These are phyloP conservation scores for Petrocephalus schoutedeni DNA, from an alignment of 2,797 vertebrate species.

Conservation along the genomic window DNA sequence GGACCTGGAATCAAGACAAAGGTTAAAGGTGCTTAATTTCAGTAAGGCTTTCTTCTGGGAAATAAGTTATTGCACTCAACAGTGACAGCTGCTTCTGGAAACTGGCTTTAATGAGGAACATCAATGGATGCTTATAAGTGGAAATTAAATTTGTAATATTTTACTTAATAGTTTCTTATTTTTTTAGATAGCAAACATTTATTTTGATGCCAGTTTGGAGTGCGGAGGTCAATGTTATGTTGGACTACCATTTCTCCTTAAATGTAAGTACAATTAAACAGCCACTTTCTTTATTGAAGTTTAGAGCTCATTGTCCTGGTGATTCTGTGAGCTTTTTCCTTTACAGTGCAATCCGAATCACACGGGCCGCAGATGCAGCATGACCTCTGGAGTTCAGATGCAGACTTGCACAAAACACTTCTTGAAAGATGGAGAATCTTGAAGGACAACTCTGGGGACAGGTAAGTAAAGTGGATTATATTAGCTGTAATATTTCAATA, in stretches of 20 bases:
- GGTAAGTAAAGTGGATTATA: slow-evolving; percentile 56
- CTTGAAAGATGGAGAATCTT: slow-evolving; percentile 83
- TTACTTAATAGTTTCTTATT: neutral
- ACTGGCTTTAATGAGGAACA: neutral
- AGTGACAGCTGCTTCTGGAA: neutral
- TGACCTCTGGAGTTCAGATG: slow-evolving; percentile 87
- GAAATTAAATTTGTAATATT: neutral
- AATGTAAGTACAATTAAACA: slow-evolving; percentile 72
- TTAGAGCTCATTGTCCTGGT: neutral
- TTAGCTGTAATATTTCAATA: neutral
- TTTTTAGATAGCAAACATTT: slow-evolving; percentile 95
- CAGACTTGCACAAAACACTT: slow-evolving; percentile 85
- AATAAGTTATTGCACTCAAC: neutral
- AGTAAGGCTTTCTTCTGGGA: neutral
- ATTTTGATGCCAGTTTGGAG: slow-evolving; percentile 90
- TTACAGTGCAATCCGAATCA: slow-evolving; percentile 76
- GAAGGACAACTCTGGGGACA: slow-evolving; percentile 73
- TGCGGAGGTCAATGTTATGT: slow-evolving; percentile 94
- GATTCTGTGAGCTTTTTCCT: slow-evolving; percentile 17
- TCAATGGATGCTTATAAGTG: neutral
- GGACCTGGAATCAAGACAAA: slow-evolving; percentile 89
- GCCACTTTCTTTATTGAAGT: neutral
- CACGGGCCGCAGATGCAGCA: slow-evolving; percentile 80
- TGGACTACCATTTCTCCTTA: slow-evolving; percentile 88
- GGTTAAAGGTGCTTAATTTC: slow-evolving; percentile 77